A percentile compares a stretch with the other conserved stretches of the same genome.
These are phyloP conservation scores for Ectropis grisescens DNA, from an alignment of 1,140 invertebrate genomes.

Conservation along the genomic window DNA sequence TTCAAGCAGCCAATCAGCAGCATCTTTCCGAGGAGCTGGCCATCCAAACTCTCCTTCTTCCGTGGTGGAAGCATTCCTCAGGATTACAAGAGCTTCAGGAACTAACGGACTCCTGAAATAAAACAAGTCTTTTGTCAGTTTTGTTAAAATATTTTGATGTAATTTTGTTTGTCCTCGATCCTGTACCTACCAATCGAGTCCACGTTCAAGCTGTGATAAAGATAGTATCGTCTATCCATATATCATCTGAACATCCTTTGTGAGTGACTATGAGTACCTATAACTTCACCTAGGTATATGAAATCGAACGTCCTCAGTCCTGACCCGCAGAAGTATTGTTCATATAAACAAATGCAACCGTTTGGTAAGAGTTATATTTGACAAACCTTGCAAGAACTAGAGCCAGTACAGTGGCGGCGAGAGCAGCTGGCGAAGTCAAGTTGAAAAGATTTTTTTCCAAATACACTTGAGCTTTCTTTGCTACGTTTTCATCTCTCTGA, in stretches of 20 bases:
- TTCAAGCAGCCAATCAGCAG: slow-evolving; percentile 73
- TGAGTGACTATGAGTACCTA: too few relatives aligned
- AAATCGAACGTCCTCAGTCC: too few relatives aligned
- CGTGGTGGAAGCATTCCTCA: slow-evolving; percentile 73
- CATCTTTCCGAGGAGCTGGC: slow-evolving; percentile 70
- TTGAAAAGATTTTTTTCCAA: slow-evolving; percentile 71
- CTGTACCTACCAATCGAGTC: too few relatives aligned
- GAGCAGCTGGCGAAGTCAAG: slow-evolving; percentile 67
- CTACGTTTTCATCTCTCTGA: slow-evolving; percentile 63
- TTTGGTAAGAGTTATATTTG: too few relatives aligned
- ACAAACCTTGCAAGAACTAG: slow-evolving; percentile 65
- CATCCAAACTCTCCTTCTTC: slow-evolving; percentile 77
- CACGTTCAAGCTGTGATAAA: too few relatives aligned
- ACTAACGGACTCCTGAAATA: slow-evolving; percentile 66
- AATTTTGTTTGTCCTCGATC: too few relatives aligned
- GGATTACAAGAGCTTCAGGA: slow-evolving; percentile 67
- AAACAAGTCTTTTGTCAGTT: not conserved
- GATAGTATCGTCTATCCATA: too few relatives aligned
- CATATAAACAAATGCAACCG: too few relatives aligned
- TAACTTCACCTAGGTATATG: too few relatives aligned
- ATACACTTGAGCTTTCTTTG: slow-evolving; percentile 66
- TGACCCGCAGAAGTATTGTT: too few relatives aligned
- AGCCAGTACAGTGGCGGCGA: slow-evolving; percentile 71
- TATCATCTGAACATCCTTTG: too few relatives aligned
- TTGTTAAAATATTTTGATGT: too few relatives aligned